These are phyloP conservation scores for Syritta pipiens DNA, from an alignment of 2,888 invertebrate species.

Conservation along the genomic window DNA sequence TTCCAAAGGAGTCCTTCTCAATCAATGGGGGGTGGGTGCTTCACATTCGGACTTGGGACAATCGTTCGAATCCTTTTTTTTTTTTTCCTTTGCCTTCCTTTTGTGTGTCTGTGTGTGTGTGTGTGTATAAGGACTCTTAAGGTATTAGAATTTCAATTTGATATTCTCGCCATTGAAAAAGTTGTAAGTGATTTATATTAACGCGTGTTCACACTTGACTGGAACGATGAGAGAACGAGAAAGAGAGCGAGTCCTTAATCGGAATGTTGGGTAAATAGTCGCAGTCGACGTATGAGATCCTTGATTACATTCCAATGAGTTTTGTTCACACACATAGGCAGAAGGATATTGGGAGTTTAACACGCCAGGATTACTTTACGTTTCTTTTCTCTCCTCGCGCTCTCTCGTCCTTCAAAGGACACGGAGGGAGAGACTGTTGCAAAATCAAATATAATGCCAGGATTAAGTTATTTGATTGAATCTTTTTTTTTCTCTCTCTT, in stretches of 20 bases:
- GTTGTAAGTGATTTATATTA: slow-evolving; percentile 56
- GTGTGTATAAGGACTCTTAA: slow-evolving; percentile 1
- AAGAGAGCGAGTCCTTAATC: slow-evolving; percentile 61
- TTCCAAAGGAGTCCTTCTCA: slow-evolving; percentile 35
- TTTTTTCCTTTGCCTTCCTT: too few species aligned
- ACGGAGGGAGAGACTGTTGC: slow-evolving; percentile 50
- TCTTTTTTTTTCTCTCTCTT: slow-evolving; percentile 36
- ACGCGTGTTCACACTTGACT: slow-evolving; percentile 72
- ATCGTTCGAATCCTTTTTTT: slow-evolving; percentile 35
- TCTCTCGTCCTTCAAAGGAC: slow-evolving; percentile 41
- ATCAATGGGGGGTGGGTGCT: slow-evolving; percentile 1
- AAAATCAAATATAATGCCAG: slow-evolving; percentile 58
- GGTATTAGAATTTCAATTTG: slow-evolving; percentile 53
- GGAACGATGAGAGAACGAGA: slow-evolving; percentile 43
- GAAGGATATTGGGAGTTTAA: slow-evolving; percentile 48
- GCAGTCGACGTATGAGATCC: slow-evolving; percentile 62
- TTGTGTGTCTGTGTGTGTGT: not conserved
- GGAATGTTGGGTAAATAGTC: slow-evolving; percentile 69
- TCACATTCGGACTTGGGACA: slow-evolving; percentile 26
- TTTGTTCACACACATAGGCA: slow-evolving; percentile 13
- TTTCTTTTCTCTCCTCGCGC: slow-evolving; percentile 22
- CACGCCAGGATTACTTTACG: slow-evolving; percentile 26
- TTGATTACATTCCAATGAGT: slow-evolving; percentile 60
- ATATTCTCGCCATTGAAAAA: slow-evolving; percentile 44
- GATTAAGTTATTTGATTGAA: slow-evolving; percentile 68